Evolutionary conservation across 2,113 vertebrate genomes (phyloP).

Genomic region (Gallinago undulata): DNA sequence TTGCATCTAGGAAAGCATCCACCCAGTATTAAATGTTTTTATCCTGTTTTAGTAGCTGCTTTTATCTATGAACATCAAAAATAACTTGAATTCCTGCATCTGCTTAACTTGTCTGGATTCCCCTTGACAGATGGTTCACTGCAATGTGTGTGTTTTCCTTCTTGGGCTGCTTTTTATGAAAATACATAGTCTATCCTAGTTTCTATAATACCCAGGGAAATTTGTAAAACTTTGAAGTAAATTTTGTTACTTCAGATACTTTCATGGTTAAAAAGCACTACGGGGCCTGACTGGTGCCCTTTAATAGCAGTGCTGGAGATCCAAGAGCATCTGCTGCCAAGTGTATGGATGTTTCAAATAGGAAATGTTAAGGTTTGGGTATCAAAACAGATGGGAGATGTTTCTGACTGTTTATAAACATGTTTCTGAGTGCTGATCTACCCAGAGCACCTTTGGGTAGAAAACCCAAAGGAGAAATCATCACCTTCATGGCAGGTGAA

Average conservation of each 20-base stretch:
- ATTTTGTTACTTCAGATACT: conserved; percentile 25
- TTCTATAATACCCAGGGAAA: conserved; percentile 37
- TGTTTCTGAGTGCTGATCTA: neutral
- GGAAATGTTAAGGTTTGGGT: neutral
- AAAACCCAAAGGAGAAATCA: neutral
- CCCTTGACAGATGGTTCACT: conserved; percentile 69
- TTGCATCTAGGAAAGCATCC: conserved; percentile 7
- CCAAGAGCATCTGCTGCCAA: neutral
- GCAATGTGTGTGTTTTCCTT: conserved; percentile 60
- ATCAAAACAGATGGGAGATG: neutral
- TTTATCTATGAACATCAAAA: conserved; percentile 66
- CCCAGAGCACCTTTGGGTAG: neutral
- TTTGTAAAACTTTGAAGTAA: conserved; percentile 45
- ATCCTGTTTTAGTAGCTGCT: conserved; percentile 42
- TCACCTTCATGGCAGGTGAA: neutral
- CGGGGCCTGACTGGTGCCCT: neutral
- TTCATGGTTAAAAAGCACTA: conserved; percentile 33
- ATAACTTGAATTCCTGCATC: conserved; percentile 66
- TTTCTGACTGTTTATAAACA: neutral
- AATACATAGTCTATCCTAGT: conserved; percentile 58
- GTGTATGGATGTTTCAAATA: neutral
- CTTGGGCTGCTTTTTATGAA: conserved; percentile 66
- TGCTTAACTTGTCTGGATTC: conserved; percentile 72
- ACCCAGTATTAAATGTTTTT: conserved; percentile 48
- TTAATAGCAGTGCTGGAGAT: conserved; percentile 8